Conservation (phyloP, 1,140 invertebrate genomes). For the Listronotus bonariensis region DNA sequence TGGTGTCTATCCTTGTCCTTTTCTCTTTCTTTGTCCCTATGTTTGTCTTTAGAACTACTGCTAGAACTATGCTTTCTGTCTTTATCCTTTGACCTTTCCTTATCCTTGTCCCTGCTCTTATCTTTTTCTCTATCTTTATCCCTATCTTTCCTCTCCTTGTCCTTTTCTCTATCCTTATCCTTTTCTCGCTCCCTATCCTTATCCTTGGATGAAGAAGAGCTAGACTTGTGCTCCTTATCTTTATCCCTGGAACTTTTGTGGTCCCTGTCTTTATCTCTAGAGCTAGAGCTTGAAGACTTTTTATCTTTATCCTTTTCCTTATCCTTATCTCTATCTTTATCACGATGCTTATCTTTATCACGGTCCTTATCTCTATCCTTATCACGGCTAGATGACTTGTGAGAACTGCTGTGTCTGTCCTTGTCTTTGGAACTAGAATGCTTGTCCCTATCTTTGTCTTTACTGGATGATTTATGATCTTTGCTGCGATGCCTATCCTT, state of each 20-base stretch:
- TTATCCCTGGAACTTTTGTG: constrained; percentile 24
- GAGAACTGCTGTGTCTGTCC: constrained; percentile 51
- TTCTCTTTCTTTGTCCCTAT: constrained; percentile 57
- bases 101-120: constrained; percentile 50
- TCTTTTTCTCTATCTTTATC: constrained; percentile 52
- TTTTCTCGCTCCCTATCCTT: constrained; percentile 54
- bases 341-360: constrained; percentile 42
- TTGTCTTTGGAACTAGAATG: constrained; percentile 58
- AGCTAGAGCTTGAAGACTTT: constrained; percentile 16
- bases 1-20: constrained; percentile 59
- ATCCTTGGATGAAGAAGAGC: constrained; percentile 66
- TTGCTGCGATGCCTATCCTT: constrained; percentile 58
- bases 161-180: constrained; percentile 43
- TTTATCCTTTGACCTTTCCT: constrained; percentile 60
- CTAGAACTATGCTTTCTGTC: constrained; percentile 56
- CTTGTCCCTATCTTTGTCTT: constrained; percentile 58
- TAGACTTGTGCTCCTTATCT: constrained; percentile 56
- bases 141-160: constrained; percentile 55
- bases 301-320: constrained; percentile 56
- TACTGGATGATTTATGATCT: constrained; percentile 68
- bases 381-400: constrained; percentile 29
- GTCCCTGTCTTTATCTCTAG: constrained; percentile 54
- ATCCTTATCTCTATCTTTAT: constrained; percentile 48
- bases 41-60: constrained; percentile 58
- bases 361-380: constrained; percentile 42